Conservation (phyloP, 2,113 vertebrate genomes). For the Melanostigma gelatinosum region DNA sequence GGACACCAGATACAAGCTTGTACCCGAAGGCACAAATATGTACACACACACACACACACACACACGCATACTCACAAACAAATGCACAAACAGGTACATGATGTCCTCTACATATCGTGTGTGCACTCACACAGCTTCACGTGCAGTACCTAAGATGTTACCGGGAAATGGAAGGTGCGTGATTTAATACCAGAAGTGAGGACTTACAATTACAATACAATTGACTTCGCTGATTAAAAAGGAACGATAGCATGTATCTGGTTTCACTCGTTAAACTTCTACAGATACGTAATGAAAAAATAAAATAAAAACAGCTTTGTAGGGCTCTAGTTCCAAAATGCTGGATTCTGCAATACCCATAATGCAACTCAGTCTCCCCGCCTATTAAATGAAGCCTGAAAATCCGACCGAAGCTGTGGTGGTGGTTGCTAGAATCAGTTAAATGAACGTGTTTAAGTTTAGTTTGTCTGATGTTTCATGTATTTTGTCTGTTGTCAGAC, state of each 20-base stretch:
- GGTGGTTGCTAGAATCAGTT: not conserved
- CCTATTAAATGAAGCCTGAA: not conserved
- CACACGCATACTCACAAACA: not conserved
- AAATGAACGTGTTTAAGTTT: not conserved
- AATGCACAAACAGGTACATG: conserved; percentile 13
- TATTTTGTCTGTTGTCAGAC: not conserved
- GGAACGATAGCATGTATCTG: not conserved
- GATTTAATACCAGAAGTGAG: not conserved
- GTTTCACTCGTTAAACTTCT: not conserved
- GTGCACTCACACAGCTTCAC: not conserved
- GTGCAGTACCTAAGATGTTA: too few species aligned
- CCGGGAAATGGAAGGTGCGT: not conserved
- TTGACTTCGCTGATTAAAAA: not conserved
- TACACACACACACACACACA: conserved; percentile 23
- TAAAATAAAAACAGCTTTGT: not conserved
- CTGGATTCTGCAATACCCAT: not conserved
- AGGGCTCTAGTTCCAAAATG: not conserved
- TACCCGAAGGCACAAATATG: conserved; percentile 19
- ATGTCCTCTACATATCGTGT: not conserved
- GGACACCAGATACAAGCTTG: conserved; percentile 46
- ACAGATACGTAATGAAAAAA: not conserved
- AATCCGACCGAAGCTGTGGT: not conserved
- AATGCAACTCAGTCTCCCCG: not conserved
- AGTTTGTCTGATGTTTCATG: not conserved
- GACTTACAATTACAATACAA: not conserved